Conservation (phyloP, 1,140 invertebrate genomes). For the Stegodyphus mimosarum region DNA sequence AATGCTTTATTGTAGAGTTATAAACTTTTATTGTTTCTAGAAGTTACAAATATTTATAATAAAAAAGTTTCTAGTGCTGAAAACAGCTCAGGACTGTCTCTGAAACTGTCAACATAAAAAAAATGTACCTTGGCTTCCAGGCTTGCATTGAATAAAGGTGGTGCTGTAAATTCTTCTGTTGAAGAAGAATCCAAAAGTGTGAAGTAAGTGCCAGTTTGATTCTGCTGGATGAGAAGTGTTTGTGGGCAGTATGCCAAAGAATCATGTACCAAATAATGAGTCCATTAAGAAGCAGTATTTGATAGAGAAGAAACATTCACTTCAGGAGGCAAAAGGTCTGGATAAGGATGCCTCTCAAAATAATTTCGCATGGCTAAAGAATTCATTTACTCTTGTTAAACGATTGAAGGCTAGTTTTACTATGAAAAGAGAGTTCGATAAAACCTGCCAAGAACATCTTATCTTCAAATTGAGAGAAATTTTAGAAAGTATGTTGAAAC, state of each 20-base stretch:
- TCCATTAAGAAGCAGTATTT: slow-evolving; percentile 5
- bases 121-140: too few relatives aligned
- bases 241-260: slow-evolving; percentile 38
- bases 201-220: background rate
- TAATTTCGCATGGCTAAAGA: slow-evolving; percentile 49
- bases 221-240: background rate
- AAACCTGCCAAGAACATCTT: slow-evolving; percentile 87
- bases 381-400: slow-evolving; percentile 31
- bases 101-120: too few relatives aligned
- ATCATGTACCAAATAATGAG: slow-evolving; percentile 16
- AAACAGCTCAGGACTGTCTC: too few relatives aligned
- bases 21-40: too few relatives aligned
- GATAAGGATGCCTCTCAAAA: slow-evolving; percentile 8
- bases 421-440: slow-evolving; percentile 89
- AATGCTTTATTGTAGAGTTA: background rate
- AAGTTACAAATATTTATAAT: too few relatives aligned
- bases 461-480: slow-evolving; percentile 85
- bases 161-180: too few relatives aligned
- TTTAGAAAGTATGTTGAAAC: slow-evolving; percentile 89
- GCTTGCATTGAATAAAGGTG: too few relatives aligned
- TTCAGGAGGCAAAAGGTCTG: slow-evolving; percentile 6
- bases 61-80: too few relatives aligned
- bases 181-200: slow-evolving; percentile 18
- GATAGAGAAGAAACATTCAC: slow-evolving; percentile 8
- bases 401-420: slow-evolving; percentile 83